Evolutionary conservation across 2,797 vertebrate species (phyloP).

Genomic region (Fistularia commersonii): DNA sequence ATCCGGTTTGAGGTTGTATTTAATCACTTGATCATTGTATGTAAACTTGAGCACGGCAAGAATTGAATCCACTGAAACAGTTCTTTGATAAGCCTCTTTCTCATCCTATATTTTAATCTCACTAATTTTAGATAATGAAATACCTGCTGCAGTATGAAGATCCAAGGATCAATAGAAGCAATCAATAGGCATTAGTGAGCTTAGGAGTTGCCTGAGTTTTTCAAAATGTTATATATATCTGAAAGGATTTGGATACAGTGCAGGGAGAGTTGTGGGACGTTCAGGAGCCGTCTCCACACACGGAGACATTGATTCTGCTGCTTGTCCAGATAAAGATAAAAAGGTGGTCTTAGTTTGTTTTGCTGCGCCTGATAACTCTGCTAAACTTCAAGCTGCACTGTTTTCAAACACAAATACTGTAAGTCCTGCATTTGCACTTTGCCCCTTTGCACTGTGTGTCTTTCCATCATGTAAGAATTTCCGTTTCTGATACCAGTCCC

Average conservation of each 20-base stretch:
- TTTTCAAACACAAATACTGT: conserved; percentile 23
- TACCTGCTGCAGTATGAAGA: neutral
- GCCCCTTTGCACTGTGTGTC: conserved; percentile 21
- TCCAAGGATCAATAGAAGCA: neutral
- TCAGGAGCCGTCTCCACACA: conserved; percentile 47
- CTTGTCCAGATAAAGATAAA: conserved; percentile 52
- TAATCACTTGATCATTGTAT: conserved; percentile 54
- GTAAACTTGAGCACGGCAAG: conserved; percentile 33
- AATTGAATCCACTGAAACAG: conserved; percentile 25
- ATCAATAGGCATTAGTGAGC: neutral
- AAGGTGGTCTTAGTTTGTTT: conserved; percentile 22
- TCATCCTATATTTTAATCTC: conserved; percentile 11
- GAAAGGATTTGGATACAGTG: conserved; percentile 48
- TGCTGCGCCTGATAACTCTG: conserved; percentile 29
- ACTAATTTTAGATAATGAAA: conserved; percentile 17
- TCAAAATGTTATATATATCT: conserved; percentile 13
- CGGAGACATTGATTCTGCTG: conserved; percentile 48
- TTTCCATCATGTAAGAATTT: conserved; percentile 5
- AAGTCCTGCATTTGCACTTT: conserved; percentile 26
- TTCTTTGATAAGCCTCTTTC: conserved; percentile 16
- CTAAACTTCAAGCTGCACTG: conserved; percentile 44
- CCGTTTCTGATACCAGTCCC: conserved; percentile 1
- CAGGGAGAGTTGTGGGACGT: conserved; percentile 38
- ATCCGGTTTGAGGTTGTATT: conserved; percentile 26
- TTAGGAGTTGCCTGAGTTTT: neutral